phyloP scores from a whole-genome alignment of 2,888 invertebrate genomes.

The Schizaphis graminum region DNA sequence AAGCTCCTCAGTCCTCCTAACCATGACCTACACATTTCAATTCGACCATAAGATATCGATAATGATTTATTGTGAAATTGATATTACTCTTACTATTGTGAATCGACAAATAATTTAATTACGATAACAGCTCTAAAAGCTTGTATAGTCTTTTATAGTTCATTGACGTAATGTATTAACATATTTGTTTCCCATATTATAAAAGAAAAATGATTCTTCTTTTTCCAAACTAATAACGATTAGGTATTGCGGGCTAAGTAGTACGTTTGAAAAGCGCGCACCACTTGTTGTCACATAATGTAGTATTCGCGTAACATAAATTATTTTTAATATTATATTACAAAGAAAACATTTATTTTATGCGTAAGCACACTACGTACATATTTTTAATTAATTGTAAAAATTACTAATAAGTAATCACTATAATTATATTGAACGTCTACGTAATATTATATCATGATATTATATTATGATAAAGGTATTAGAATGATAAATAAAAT shows the following conservation, averaged over 20 bases:
- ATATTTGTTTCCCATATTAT: neutral
- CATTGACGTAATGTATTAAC: neutral
- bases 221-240: neutral
- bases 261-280: neutral
- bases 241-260: neutral
- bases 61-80: neutral
- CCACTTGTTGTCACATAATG: neutral
- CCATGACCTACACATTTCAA: neutral
- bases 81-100: neutral
- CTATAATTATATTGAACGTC: neutral
- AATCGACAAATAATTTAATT: neutral
- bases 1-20: neutral
- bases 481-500: neutral
- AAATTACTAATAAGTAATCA: neutral
- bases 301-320: neutral
- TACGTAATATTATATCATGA: neutral
- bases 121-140: neutral
- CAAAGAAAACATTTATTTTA: neutral
- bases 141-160: neutral
- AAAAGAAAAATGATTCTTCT: neutral
- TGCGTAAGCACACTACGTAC: neutral
- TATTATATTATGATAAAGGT: no score
- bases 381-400: neutral
- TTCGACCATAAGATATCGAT: neutral
- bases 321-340: neutral